Base-by-base conservation (phyloP, 2,797 vertebrate genomes). In the Anomalospiza imberbis region DNA sequence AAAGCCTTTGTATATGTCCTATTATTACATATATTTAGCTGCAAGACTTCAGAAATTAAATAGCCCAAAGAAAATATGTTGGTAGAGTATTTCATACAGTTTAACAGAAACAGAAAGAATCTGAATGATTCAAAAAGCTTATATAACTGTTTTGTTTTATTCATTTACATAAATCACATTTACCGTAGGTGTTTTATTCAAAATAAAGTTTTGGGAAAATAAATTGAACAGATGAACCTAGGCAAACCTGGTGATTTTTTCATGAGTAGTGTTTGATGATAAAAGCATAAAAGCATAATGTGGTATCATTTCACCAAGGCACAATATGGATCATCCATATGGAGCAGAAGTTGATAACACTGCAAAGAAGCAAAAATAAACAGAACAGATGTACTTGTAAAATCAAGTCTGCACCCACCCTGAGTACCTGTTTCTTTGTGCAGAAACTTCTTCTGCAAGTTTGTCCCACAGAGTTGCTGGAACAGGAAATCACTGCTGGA, bases 211-310 rank as follows among this genome's bases (percentile, higher is more conserved):
- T 97, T 96, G 96, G 96, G 95, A 96, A 97, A 98, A 97, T 98
- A 97, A 98, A 98, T 96, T 96, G 98, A 98, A 97, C 98, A 98
- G 98, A 98, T 97, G 98, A 98, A 98, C 97, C 97, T 96, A 97
- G 95, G 97, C 97, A 98, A 98, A 98, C 98, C 97, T 98, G 97
- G 98, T 96, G 96, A 95, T 98, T 98, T 97, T 97, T 98, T 97
- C 97, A 96, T 96, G 97, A 97, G 97, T 94, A 97, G 97, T 98
- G 98, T 98, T 98, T 98, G 98, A 98, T 98, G 98, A 98, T 98
- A 98, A 97, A 98, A 96, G 97, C 97, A 97, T 97, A 97, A 97
- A 98, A 98, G 97, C 98, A 98, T 98, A 98, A 98, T 98, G 97
- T 97, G 96, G 95, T 94, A 97, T 96, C 97, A 95, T 97, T 97